These are phyloP conservation scores for Paramuricea clavata DNA, from an alignment of 92 coral and sea anemone species.

Conservation along the genomic window DNA sequence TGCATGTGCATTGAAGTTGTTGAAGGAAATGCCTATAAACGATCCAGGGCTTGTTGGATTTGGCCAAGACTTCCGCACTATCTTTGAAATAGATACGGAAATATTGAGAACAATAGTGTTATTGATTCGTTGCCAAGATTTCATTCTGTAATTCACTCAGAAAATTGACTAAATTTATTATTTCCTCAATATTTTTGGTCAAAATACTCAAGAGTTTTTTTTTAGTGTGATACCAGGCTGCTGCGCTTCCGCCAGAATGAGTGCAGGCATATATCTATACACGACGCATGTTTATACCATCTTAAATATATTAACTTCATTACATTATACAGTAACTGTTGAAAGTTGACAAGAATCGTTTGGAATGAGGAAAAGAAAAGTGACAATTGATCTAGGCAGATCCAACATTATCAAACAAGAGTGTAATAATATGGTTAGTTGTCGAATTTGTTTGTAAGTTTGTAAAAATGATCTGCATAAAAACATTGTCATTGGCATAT, in stretches of 20 bases:
- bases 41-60: not conserved
- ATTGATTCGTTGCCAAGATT: not conserved
- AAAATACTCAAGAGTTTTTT: no score
- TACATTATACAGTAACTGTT: no score
- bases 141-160: no score
- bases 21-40: not conserved
- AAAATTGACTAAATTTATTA: no score
- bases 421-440: not conserved
- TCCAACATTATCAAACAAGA: not conserved
- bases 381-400: not conserved
- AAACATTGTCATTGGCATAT: no score
- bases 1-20: not conserved
- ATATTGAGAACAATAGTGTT: not conserved
- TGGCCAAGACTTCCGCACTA: not conserved
- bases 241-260: not conserved
- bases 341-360: not conserved
- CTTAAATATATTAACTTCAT: not conserved
- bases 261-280: not conserved
- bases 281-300: not conserved
- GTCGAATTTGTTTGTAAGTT: no score
- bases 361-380: not conserved
- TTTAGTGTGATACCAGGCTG: no score
- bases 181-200: no score
- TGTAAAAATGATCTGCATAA: no score
- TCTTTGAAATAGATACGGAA: not conserved